These are phyloP conservation scores for Numenius phaeopus DNA, from an alignment of 2,797 vertebrate genomes.

Conservation along the genomic window DNA sequence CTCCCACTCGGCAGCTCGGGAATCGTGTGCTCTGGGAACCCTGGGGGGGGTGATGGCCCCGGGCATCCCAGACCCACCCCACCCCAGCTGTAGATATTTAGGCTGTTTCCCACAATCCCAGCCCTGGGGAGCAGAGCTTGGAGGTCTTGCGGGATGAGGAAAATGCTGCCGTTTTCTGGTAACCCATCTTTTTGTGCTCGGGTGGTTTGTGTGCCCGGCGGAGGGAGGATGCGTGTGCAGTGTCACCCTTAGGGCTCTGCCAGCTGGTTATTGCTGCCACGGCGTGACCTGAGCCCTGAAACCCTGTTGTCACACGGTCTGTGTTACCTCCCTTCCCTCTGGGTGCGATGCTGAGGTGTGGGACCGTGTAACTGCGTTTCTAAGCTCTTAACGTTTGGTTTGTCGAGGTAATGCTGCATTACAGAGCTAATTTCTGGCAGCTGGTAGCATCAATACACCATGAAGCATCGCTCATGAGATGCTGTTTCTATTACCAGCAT, in stretches of 20 bases:
- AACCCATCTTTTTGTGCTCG: accelerated
- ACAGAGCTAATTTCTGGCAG: neutral
- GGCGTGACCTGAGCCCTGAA: neutral
- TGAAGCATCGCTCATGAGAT: accelerated
- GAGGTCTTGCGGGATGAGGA: accelerated
- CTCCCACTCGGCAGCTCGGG: accelerated
- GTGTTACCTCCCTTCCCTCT: neutral
- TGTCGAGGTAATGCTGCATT: accelerated
- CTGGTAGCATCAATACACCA: accelerated
- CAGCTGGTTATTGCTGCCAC: accelerated
- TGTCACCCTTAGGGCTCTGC: accelerated
- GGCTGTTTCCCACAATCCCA: neutral
- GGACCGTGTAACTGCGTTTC: accelerated
- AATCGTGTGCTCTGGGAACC: neutral
- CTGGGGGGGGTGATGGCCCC: neutral
- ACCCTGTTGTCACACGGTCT: accelerated
- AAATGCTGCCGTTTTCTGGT: accelerated
- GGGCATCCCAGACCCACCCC: neutral
- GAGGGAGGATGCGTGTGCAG: accelerated
- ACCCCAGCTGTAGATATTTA: neutral
- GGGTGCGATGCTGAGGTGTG: neutral
- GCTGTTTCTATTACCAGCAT: accelerated
- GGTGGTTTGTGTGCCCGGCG: accelerated
- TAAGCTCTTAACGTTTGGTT: neutral
- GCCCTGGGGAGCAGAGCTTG: accelerated